Evolutionary conservation across 2,797 vertebrate genomes (phyloP).

Genomic region (Melanogrammus aeglefinus): DNA sequence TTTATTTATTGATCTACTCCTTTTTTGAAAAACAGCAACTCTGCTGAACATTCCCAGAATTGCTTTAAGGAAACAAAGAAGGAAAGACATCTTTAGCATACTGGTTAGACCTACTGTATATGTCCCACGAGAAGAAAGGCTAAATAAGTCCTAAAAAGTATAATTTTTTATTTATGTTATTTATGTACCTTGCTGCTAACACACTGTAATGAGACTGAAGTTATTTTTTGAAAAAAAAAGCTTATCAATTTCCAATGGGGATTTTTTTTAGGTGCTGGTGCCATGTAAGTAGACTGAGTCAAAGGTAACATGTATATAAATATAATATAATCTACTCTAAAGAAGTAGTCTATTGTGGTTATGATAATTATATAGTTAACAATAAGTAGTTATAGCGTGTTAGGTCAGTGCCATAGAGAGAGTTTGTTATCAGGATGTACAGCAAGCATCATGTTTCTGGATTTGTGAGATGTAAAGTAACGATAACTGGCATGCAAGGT

Average conservation of each 20-base stretch:
- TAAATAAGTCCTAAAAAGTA: not conserved
- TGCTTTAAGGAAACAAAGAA: not conserved
- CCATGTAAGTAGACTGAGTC: conserved; percentile 25
- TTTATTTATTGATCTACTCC: conserved; percentile 12
- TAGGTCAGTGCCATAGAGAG: conserved; percentile 24
- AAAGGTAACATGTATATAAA: conserved; percentile 43
- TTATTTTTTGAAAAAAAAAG: not conserved
- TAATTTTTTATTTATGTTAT: conserved; percentile 16
- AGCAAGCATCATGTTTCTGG: conserved; percentile 8
- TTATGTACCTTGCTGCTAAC: conserved; percentile 18
- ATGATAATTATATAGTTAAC: conserved; percentile 31
- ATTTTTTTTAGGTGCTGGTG: conserved; percentile 23
- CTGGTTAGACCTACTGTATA: not conserved
- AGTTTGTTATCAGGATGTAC: conserved; percentile 15
- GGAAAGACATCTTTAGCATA: not conserved
- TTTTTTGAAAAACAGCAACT: not conserved
- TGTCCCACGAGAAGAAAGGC: not conserved
- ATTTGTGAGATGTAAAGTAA: not conserved
- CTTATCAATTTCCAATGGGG: not conserved
- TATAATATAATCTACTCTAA: conserved; percentile 19
- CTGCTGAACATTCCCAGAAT: not conserved
- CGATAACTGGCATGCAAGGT: not conserved
- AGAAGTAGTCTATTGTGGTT: conserved; percentile 33
- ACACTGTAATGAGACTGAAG: conserved; percentile 2
- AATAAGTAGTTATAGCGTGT: conserved; percentile 27